Percentiles rank a stretch among this genome's conserved stretches.
Evolutionary conservation across 1,140 invertebrate genomes (phyloP).

Genomic region (Rhyzopertha dominica): DNA sequence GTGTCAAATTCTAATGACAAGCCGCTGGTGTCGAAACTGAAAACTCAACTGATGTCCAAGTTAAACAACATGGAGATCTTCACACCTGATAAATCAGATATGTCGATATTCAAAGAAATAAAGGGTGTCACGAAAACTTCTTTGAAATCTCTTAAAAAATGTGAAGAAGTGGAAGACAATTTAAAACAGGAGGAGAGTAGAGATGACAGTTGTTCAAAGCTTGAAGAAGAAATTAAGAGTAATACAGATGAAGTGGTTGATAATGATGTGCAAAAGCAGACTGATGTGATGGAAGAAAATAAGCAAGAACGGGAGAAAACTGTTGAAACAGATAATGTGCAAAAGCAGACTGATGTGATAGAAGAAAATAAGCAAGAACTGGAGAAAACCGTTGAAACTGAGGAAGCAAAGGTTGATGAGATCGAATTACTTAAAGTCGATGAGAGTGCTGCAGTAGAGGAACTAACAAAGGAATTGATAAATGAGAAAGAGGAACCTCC

Average conservation of each 20-base stretch:
- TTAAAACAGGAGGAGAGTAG: no score
- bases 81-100: not conserved
- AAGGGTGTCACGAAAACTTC: no score
- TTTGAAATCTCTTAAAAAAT: no score
- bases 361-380: conserved; percentile 3
- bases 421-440: not conserved
- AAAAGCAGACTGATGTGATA: not conserved
- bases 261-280: not conserved
- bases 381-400: not conserved
- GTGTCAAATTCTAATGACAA: no score
- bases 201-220: no score
- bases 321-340: not conserved
- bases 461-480: not conserved
- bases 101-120: no score
- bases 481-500: conserved; percentile 13
- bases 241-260: not conserved
- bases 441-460: not conserved
- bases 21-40: conserved; percentile 16
- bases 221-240: conserved; percentile 3
- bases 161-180: conserved; percentile 1
- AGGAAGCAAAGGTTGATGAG: not conserved
- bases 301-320: not conserved
- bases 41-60: conserved; percentile 23
- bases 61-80: conserved; percentile 2
- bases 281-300: not conserved